Conservation (phyloP, 2,888 invertebrate genomes). For the Melikaiella ostensackeni region DNA sequence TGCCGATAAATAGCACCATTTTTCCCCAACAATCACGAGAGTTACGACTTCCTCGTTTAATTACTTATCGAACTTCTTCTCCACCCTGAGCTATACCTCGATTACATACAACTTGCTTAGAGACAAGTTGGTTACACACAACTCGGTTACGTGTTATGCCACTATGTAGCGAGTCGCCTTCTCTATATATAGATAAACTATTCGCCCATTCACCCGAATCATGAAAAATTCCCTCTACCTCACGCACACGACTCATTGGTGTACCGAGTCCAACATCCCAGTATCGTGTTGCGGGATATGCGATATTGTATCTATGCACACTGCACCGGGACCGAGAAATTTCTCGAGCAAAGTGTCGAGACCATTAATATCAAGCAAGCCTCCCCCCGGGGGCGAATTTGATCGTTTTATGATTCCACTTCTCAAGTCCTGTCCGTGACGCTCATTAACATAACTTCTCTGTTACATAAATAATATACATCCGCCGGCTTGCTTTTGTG, state of each 20-base stretch:
- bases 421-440: slow-evolving; percentile 31
- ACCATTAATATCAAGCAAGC: slow-evolving; percentile 33
- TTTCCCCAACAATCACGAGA: slow-evolving; percentile 60
- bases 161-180: slow-evolving; percentile 29
- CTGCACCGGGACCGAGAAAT: slow-evolving; percentile 33
- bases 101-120: slow-evolving; percentile 8
- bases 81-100: slow-evolving; percentile 47
- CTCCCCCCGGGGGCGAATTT: slow-evolving; percentile 34
- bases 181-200: slow-evolving; percentile 36
- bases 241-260: slow-evolving; percentile 50
- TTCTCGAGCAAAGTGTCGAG: slow-evolving; percentile 35
- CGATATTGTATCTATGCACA: slow-evolving; percentile 27
- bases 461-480: slow-evolving; percentile 31
- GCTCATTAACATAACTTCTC: slow-evolving; percentile 38
- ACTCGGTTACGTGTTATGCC: slow-evolving; percentile 44
- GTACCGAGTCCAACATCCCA: slow-evolving; percentile 16
- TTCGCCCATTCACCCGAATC: slow-evolving; percentile 75
- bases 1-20: slow-evolving; percentile 70
- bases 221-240: slow-evolving; percentile 67
- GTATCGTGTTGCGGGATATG: slow-evolving; percentile 38
- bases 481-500: slow-evolving; percentile 34
- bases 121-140: not conserved
- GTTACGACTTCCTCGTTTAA: slow-evolving; percentile 72
- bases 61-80: slow-evolving; percentile 66
- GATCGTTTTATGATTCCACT: slow-evolving; percentile 33